phyloP scores from a whole-genome alignment of 2,797 vertebrate species.

The Synaphobranchus kaupii region DNA sequence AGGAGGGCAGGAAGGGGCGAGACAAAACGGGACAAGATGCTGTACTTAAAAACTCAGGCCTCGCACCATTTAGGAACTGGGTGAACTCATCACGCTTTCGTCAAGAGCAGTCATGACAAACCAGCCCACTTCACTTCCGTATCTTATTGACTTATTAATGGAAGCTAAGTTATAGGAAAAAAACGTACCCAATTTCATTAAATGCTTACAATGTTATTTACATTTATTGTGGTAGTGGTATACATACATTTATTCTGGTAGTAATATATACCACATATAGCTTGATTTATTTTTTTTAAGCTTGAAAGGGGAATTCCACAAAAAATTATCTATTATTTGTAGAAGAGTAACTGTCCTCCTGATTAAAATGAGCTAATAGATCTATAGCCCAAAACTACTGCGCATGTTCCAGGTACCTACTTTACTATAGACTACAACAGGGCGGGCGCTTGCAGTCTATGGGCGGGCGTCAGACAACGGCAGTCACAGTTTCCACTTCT shows the following conservation, averaged over 20 bases:
- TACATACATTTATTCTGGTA: not conserved
- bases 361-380: no score
- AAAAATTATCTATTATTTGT: no score
- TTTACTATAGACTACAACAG: no score
- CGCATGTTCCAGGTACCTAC: no score
- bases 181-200: not conserved
- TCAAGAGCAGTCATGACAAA: not conserved
- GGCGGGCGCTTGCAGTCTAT: no score
- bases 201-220: not conserved
- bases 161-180: not conserved
- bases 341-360: no score
- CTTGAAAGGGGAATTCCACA: no score
- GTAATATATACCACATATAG: not conserved
- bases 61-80: not conserved
- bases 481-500: no score
- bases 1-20: slow-evolving; percentile 14
- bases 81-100: not conserved
- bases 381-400: no score
- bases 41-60: not conserved
- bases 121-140: not conserved
- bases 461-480: no score
- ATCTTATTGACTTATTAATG: not conserved
- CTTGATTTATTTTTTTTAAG: not conserved
- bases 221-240: not conserved
- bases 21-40: not conserved